Conservation (phyloP, 2,797 vertebrate species). For the Rhodeus uyekii region DNA sequence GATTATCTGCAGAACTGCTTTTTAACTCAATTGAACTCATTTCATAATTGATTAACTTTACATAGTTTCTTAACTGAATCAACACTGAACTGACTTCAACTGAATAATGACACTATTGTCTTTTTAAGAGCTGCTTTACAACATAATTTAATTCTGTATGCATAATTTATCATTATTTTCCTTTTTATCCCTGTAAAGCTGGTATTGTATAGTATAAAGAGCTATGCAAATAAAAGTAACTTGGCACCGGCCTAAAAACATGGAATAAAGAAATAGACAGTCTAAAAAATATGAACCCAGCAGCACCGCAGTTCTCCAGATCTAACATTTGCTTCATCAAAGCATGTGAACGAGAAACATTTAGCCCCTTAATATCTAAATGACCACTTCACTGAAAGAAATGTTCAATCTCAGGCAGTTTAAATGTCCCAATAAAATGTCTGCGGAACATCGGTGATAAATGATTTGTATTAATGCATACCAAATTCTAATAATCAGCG, state of each 20-base stretch:
- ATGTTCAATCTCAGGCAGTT: constrained; percentile 5
- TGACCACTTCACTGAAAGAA: constrained; percentile 35
- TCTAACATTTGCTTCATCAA: constrained; percentile 33
- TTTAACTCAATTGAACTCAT: not conserved
- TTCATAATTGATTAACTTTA: not conserved
- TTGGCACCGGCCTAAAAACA: too few relatives aligned
- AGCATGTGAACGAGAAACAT: not conserved
- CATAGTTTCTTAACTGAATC: not conserved
- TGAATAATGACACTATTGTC: not conserved
- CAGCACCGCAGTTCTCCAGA: not conserved
- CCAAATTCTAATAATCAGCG: constrained; percentile 29
- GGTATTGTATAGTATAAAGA: not conserved
- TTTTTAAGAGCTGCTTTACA: not conserved
- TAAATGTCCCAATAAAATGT: constrained; percentile 19
- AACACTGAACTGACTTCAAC: not conserved
- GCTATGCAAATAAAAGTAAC: not conserved
- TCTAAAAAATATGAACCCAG: not conserved
- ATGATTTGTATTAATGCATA: constrained; percentile 1
- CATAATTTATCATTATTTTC: not conserved
- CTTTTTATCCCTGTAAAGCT: not conserved
- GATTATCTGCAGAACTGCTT: not conserved
- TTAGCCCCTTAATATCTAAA: constrained; percentile 12
- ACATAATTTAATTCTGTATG: not conserved
- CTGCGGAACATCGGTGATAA: not conserved
- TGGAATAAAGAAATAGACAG: not conserved